Evolutionary conservation across 2,797 vertebrate genomes (phyloP), one percentile per base, ranked within the genome.

Genomic region (Peromyscus nudipes): DNA sequence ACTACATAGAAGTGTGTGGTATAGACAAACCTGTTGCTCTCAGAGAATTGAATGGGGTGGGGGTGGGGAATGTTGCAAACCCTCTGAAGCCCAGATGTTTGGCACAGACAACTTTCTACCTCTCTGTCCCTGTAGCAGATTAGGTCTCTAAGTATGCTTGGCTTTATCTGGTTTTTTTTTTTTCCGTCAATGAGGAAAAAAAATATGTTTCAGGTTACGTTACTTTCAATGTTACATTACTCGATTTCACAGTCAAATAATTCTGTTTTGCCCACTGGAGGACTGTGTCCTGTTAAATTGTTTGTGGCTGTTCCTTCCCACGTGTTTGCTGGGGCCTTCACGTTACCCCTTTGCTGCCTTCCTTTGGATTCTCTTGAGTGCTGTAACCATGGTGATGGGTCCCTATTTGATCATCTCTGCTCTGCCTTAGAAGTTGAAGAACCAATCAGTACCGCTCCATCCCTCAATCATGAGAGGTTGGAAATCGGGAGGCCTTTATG

Each of bases 171-270:
- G 67, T 55, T 49, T 57, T 92, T 71, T 96, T 91, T 88, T 92
- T 71, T 96, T 91, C 85, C 60, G 77, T 91, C 6, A 1, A 83
- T 23, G n/a, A 83, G 46, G 71, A 27, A 27, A 52, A n/a, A 31
- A 87, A 82, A 92, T 64, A 77, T 91, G 73, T 94, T 96, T 95
- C 88, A 67, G 82, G 91, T 96, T 95, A 67, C 94, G 75, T 95
- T 98, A 55, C 96, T 96, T 96, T 96, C 95, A 98, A 91, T 96
- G 97, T 96, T 95, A 80, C 92, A 86, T 96, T 95, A 95, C 92
- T 97, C 0, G 17, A 96, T 96, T 97, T 96, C 96, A 96, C 96
- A 95, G 96, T 95, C 97, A 97, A 83, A 96, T 96, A 92, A 95
- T 92, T 94, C 96, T 93, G n/a, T 86, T 94, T 95, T 88, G 94